Conservation (phyloP, 2,888 invertebrate species). For the Lasioglossum lativentre region DNA sequence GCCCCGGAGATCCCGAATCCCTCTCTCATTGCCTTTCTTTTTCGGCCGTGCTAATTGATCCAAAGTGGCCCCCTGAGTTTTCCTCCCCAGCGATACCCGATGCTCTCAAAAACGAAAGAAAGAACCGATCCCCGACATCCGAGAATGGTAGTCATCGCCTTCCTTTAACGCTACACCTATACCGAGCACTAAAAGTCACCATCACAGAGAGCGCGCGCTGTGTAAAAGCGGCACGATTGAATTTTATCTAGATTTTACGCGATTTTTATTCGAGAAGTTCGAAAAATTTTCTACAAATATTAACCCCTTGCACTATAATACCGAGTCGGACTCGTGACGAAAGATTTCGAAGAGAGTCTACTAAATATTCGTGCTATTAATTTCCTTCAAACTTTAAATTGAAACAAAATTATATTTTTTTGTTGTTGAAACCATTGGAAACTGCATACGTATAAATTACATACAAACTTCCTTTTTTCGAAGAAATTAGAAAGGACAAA, state of each 20-base stretch:
- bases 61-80: constrained; percentile 62
- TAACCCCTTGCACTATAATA: too few relatives aligned
- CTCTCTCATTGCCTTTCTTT: constrained; percentile 45
- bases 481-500: too few relatives aligned
- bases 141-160: neutral
- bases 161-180: neutral
- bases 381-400: too few relatives aligned
- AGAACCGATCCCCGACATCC: constrained; percentile 12
- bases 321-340: too few relatives aligned
- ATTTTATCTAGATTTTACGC: neutral
- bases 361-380: too few relatives aligned
- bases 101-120: constrained; percentile 17
- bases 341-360: too few relatives aligned
- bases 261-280: neutral
- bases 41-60: constrained; percentile 68
- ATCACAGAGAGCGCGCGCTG: too few relatives aligned
- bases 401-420: too few relatives aligned
- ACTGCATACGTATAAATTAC: too few relatives aligned
- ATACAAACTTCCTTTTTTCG: too few relatives aligned
- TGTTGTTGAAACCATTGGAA: too few relatives aligned
- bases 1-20: constrained; percentile 32
- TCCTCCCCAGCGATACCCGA: constrained; percentile 17
- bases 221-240: neutral
- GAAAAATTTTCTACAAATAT: too few relatives aligned
- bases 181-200: neutral